These are phyloP conservation scores for Tethya wilhelma DNA, from an alignment of 37 sponge, comb jelly and placozoan species.

Conservation along the genomic window DNA sequence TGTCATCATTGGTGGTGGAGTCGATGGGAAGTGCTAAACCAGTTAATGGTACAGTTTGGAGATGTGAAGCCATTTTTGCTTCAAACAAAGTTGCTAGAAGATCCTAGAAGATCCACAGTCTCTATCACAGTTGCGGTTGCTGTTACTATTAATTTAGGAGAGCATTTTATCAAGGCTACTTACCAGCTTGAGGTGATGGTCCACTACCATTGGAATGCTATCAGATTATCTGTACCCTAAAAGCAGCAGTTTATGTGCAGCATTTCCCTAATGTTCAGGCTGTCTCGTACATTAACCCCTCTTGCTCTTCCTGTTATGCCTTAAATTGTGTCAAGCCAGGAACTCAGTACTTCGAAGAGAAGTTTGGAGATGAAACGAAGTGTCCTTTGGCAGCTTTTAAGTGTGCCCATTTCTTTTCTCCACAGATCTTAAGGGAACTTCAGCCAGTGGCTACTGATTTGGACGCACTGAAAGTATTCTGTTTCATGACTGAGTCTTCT, in stretches of 20 bases:
- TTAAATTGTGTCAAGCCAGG: slow-evolving; percentile 15
- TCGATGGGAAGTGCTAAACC: slow-evolving; percentile 48
- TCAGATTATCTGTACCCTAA: slow-evolving; percentile 15
- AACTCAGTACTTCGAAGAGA: background rate
- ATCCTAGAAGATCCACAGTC: slow-evolving; percentile 18
- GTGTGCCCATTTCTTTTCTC: slow-evolving; percentile 28
- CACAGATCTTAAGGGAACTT: slow-evolving; percentile 1
- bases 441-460: too few species aligned
- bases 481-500: background rate
- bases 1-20: slow-evolving; percentile 66
- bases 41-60: slow-evolving; percentile 61
- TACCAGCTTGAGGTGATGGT: slow-evolving; percentile 49
- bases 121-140: slow-evolving; percentile 14
- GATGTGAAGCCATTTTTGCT: slow-evolving; percentile 49
- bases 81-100: slow-evolving; percentile 50
- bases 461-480: too few species aligned
- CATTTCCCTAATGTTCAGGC: slow-evolving; percentile 19
- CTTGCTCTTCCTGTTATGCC: slow-evolving; percentile 29
- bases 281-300: background rate
- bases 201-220: slow-evolving; percentile 37
- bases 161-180: slow-evolving; percentile 54
- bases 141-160: slow-evolving; percentile 45
- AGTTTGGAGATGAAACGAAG: slow-evolving; percentile 7
- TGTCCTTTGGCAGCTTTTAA: slow-evolving; percentile 34
- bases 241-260: slow-evolving; percentile 12